Evolutionary conservation across 2,797 vertebrate species (phyloP).

Genomic region (Antrozous pallidus): DNA sequence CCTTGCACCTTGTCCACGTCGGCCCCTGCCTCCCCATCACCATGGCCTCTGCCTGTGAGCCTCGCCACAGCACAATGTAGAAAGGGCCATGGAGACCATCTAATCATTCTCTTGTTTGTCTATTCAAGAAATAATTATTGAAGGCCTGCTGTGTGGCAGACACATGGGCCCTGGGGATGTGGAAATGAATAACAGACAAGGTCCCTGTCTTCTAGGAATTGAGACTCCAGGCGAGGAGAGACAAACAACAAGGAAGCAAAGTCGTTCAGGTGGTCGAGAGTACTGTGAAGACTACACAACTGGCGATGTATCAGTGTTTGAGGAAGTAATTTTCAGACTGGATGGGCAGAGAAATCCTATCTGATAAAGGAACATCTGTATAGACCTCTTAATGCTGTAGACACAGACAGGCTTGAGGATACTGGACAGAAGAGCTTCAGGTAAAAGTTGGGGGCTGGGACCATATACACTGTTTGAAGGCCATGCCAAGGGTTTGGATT

Average conservation of each 20-base stretch:
- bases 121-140: neutral
- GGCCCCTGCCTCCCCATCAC: neutral
- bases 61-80: neutral
- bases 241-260: neutral
- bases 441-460: neutral
- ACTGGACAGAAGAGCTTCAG: neutral
- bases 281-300: neutral
- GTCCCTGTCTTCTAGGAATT: neutral
- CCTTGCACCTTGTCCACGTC: too few relatives aligned
- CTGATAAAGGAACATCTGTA: neutral
- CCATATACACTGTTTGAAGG: rapidly evolving
- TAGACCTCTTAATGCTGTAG: neutral
- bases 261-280: neutral
- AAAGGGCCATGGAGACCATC: neutral
- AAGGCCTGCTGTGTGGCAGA: neutral
- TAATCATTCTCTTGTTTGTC: rapidly evolving
- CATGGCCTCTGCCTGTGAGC: neutral
- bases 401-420: neutral
- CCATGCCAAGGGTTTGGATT: neutral
- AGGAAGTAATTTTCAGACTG: neutral
- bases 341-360: neutral
- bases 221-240: neutral
- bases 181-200: neutral
- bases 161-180: neutral
- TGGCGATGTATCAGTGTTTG: too few relatives aligned